phyloP scores from a whole-genome alignment of 2,888 invertebrate species.

The Platycnemis pennipes region DNA sequence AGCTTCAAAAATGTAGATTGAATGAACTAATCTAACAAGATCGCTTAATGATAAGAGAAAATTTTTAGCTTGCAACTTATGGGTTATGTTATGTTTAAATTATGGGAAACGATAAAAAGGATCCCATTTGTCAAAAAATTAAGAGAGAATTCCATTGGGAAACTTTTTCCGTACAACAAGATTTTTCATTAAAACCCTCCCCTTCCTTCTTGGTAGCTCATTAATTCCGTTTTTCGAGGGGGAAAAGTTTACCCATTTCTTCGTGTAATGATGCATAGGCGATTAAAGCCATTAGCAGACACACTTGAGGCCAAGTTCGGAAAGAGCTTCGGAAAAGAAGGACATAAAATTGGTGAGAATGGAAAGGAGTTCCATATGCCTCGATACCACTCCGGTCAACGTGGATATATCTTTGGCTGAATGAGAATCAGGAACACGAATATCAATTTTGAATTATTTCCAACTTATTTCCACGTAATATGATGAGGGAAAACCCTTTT shows the following conservation, averaged over 20 bases:
- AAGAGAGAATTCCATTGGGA: neutral
- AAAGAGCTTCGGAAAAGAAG: neutral
- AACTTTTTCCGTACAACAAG: neutral
- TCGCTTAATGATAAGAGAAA: neutral
- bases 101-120: neutral
- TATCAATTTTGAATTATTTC: neutral
- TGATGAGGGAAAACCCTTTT: neutral
- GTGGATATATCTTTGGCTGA: neutral
- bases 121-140: neutral
- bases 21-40: too few relatives aligned
- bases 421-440: neutral
- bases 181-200: neutral
- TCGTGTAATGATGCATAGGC: neutral
- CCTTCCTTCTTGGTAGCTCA: neutral
- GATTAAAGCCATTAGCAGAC: constrained; percentile 8
- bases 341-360: neutral
- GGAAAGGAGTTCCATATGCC: neutral
- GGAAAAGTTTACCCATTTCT: constrained; percentile 21
- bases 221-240: neutral
- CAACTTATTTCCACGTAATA: neutral
- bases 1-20: too few relatives aligned
- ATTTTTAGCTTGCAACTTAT: neutral
- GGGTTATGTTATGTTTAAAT: neutral
- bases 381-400: neutral
- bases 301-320: neutral